phyloP scores from a whole-genome alignment of 2,797 vertebrate species.

The Sebastolobus altivelis region DNA sequence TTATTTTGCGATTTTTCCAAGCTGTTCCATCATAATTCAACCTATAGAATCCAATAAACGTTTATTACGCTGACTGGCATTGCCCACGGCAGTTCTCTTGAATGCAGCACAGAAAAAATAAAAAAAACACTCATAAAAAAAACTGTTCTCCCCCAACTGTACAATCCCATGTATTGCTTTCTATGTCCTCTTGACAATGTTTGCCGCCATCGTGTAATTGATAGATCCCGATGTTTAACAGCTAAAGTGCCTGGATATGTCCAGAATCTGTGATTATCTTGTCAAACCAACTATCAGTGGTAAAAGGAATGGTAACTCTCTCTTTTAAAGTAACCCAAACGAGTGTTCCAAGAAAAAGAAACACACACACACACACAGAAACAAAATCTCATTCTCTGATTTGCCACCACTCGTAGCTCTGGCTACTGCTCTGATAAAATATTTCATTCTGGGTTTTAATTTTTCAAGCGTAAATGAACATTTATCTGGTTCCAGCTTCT shows the following conservation, averaged over 20 bases:
- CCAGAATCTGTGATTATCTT: neutral
- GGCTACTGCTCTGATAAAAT: neutral
- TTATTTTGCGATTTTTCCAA: conserved; percentile 37
- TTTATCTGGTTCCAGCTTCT: neutral
- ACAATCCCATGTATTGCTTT: neutral
- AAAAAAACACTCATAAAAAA: neutral
- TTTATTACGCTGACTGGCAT: conserved; percentile 2
- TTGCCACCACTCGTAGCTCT: neutral
- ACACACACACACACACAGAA: too few species aligned
- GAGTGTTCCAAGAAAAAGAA: neutral
- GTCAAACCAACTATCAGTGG: neutral
- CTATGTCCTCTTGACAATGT: neutral
- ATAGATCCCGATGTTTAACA: conserved; percentile 1
- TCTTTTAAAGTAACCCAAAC: neutral
- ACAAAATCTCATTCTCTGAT: neutral
- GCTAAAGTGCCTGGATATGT: neutral
- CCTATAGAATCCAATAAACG: conserved; percentile 32
- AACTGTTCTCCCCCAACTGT: neutral
- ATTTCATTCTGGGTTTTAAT: neutral
- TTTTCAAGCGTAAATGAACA: neutral
- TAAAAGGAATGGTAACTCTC: neutral
- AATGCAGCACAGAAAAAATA: neutral
- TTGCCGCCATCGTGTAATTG: neutral
- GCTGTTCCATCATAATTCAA: conserved; percentile 27
- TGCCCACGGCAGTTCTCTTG: conserved; percentile 14